Conservation (phyloP, 1,140 invertebrate species). For the Drosophila mauritiana region DNA sequence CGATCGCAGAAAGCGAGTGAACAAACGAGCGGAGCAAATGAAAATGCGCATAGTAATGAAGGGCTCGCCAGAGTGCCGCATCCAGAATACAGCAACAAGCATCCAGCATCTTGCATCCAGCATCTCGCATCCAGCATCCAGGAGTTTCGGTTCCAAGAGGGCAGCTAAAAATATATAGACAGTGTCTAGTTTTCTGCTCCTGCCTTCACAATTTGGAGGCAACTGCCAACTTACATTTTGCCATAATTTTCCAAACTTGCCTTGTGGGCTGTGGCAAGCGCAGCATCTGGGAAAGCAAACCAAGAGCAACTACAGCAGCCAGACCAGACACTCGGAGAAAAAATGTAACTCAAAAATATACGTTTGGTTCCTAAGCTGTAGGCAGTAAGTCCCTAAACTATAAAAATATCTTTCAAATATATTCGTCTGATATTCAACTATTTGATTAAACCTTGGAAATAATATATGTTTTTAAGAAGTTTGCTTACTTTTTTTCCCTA, state of each 20-base stretch:
- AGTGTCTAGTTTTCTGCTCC: conserved; percentile 13
- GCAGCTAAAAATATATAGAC: conserved; percentile 44
- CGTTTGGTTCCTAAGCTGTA: too few species aligned
- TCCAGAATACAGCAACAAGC: not conserved
- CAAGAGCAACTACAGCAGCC: conserved; percentile 14
- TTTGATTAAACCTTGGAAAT: not conserved
- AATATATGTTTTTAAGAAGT: not conserved
- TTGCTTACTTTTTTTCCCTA: not conserved
- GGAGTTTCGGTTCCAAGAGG: conserved; percentile 13
- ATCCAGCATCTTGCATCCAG: not conserved
- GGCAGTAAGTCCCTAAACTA: not conserved
- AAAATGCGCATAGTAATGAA: conserved; percentile 37
- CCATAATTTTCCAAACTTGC: conserved; percentile 71
- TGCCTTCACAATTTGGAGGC: conserved; percentile 22
- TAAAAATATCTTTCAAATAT: not conserved
- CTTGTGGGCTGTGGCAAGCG: conserved; percentile 53
- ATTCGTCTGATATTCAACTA: not conserved
- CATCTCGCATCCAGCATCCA: not conserved
- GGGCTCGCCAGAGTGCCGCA: not conserved
- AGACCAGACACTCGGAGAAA: conserved; percentile 5
- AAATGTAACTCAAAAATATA: not conserved
- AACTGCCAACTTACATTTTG: conserved; percentile 61
- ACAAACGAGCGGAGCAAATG: conserved; percentile 9
- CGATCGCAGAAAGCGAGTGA: conserved; percentile 18
- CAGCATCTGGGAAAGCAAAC: conserved; percentile 23